These are phyloP conservation scores for Drosophila miranda DNA, from an alignment of 1,140 invertebrate genomes.

Conservation along the genomic window DNA sequence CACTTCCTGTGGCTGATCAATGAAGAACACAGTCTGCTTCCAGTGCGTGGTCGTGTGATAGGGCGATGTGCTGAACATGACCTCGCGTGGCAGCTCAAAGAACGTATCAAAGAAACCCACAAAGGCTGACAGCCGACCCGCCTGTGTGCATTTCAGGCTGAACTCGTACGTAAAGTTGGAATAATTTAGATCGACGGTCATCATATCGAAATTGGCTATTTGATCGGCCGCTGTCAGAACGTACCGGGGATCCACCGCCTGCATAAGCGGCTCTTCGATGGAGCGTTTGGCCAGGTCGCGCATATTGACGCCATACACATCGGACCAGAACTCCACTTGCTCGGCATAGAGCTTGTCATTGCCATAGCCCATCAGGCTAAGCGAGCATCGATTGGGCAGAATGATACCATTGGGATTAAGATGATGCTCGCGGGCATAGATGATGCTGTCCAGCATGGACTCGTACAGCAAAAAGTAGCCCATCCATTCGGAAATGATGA, in stretches of 20 bases:
- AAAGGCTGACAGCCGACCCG: constrained; percentile 92
- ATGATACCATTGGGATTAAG: constrained; percentile 88
- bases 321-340: constrained; percentile 94
- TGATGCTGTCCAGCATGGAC: constrained; percentile 97
- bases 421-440: constrained; percentile 95
- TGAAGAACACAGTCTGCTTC: constrained; percentile 97
- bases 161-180: constrained; percentile 92
- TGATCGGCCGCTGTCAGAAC: constrained; percentile 89
- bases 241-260: constrained; percentile 89
- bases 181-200: constrained; percentile 91
- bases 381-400: constrained; percentile 94
- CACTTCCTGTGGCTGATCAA: constrained; percentile 88
- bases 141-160: constrained; percentile 86
- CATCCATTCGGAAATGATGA: constrained; percentile 99
- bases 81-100: constrained; percentile 88
- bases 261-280: constrained; percentile 94
- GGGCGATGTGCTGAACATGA: constrained; percentile 90
- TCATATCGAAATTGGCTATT: constrained; percentile 90
- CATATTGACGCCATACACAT: constrained; percentile 99
- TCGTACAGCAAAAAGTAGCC: constrained; percentile 99
- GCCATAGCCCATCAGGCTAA: constrained; percentile 94
- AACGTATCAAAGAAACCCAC: constrained; percentile 97
- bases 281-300: constrained; percentile 95
- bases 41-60: constrained; percentile 93
- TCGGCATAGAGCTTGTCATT: constrained; percentile 91